Evolutionary conservation across 64 coral and sea anemone species (phyloP), one percentile per base, ranked within the genome.

Genomic region (Montipora sp.): DNA sequence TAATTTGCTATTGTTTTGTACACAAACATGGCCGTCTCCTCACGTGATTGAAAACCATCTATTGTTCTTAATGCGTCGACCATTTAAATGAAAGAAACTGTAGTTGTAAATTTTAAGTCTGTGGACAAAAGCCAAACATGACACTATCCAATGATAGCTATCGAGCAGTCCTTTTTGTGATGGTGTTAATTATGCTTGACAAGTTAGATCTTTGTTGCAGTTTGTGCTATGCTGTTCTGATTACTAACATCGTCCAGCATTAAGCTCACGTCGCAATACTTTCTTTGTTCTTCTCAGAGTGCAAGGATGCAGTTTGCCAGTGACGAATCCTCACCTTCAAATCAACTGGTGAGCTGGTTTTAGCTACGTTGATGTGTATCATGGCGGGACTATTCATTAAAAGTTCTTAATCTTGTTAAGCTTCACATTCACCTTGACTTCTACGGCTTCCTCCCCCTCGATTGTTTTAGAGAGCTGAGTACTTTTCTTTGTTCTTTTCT

Each of bases 251-350:
- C 19, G 19, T 13, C 2, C 2, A 8, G 36, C 13, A 2, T 53
- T 27, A 47, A 8, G 3, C 36, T 15, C n/a, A 1, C 48, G 67
- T n/a, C 11, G 1, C 3, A 3, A 13, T 36, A 47, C 47, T 18
- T 1, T 59, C 73, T 24, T 79, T 18, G 9, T 12, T 44, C 47
- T 50, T 73, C 75, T 81, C 77, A 96, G 94, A 92, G 78, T 73
- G 94, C 94, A 66, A 96, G 90, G 60, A 18, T 84, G 71, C 90
- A 96, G 75, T 83, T 67, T 83, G 13, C 80, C 44, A 47, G 10
- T 46, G 80, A 83, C 59, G 59, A 83, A 66, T 58, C 43, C 15
- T 16, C 36, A 65, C 61, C 80, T 82, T 44, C 44, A 83, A 66
- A 83, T 66, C 59, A 67, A n/a, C 15, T 14, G 59, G 80, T 83